Evolutionary conservation across 2,113 vertebrate species (phyloP).

Genomic region (Ariopsis seemanni): DNA sequence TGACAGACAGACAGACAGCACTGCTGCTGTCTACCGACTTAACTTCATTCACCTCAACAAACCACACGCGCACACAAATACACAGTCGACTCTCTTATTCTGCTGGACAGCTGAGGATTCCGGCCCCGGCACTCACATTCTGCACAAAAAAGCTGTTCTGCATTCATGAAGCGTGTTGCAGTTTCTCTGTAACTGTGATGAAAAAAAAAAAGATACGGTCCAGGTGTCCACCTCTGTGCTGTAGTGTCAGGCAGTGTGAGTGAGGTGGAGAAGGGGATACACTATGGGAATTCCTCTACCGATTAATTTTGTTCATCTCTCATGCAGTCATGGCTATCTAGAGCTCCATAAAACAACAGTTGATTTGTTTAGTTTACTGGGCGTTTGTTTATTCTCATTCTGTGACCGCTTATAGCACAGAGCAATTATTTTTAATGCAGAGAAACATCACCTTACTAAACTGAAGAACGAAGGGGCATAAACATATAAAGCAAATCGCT

Average conservation of each 20-base stretch:
- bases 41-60: constrained; percentile 17
- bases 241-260: constrained; percentile 17
- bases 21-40: constrained; percentile 12
- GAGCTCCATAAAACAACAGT: constrained; percentile 27
- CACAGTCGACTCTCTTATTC: neutral
- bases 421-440: constrained; percentile 69
- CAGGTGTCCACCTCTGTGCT: constrained; percentile 37
- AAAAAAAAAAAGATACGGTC: neutral
- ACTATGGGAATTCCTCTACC: constrained; percentile 55
- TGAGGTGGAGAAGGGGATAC: constrained; percentile 46
- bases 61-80: neutral
- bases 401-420: constrained; percentile 55
- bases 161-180: neutral
- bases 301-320: constrained; percentile 57
- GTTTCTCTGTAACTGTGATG: constrained; percentile 7
- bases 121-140: neutral
- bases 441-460: constrained; percentile 35
- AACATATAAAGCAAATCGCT: too few relatives aligned
- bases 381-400: constrained; percentile 47
- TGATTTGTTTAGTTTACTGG: constrained; percentile 21
- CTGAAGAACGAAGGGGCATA: neutral
- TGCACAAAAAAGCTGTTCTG: constrained; percentile 3
- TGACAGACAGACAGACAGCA: constrained; percentile 61
- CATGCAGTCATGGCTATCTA: constrained; percentile 34
- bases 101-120: neutral